phyloP scores from a whole-genome alignment of 2,888 invertebrate genomes.

The Pemphredon lugubris region DNA sequence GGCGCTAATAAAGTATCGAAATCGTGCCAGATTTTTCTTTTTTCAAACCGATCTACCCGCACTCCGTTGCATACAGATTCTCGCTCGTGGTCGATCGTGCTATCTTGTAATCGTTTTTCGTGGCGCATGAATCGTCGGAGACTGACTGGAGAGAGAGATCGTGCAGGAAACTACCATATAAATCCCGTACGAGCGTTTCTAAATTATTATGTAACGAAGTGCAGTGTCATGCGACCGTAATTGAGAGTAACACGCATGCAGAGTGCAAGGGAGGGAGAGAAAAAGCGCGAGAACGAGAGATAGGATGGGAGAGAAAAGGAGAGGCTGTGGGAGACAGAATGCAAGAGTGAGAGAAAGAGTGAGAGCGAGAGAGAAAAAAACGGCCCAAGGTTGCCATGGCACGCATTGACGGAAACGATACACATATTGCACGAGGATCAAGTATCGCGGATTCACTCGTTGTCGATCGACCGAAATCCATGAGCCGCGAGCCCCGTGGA shows the following conservation, averaged over 20 bases:
- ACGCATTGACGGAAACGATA: conserved; percentile 30
- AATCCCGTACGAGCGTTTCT: conserved; percentile 33
- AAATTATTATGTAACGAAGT: conserved; percentile 58
- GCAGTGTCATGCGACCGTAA: conserved; percentile 49
- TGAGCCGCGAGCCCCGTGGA: not conserved
- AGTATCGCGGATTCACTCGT: not conserved
- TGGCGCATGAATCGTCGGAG: not conserved
- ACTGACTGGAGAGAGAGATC: not conserved
- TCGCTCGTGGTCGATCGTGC: no score
- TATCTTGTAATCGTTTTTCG: not conserved
- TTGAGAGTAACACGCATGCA: conserved; percentile 38
- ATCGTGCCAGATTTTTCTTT: no score
- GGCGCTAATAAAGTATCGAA: no score
- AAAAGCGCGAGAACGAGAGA: not conserved
- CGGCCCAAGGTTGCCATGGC: conserved; percentile 17
- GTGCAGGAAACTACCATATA: conserved; percentile 16
- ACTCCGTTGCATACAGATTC: not conserved
- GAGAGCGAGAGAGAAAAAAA: not conserved
- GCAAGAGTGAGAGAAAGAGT: not conserved
- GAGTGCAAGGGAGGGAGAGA: conserved; percentile 4
- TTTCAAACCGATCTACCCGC: no score
- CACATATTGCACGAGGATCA: conserved; percentile 4
- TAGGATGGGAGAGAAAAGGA: not conserved
- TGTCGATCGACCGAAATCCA: conserved; percentile 2
- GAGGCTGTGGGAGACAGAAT: not conserved